A percentile compares a stretch with the other conserved stretches of the same genome.
Evolutionary conservation across 2,797 vertebrate genomes (phyloP).

Genomic region (Myiotriccus ornatus): DNA sequence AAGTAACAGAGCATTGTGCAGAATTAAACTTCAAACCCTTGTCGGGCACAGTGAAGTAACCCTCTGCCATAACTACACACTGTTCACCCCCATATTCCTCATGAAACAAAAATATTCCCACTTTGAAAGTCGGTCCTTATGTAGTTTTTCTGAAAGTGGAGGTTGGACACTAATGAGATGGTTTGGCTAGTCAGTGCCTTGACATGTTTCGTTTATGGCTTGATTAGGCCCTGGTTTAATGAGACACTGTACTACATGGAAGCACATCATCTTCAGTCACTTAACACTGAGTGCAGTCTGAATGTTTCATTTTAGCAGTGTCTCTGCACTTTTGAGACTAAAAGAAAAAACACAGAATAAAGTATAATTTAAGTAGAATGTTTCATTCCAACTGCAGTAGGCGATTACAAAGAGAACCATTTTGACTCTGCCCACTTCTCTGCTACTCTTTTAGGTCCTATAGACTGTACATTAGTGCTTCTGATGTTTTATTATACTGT

Average conservation of each 20-base stretch:
- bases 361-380: slow-evolving; percentile 12
- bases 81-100: neutral
- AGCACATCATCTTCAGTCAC: slow-evolving; percentile 14
- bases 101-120: neutral
- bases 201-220: slow-evolving; percentile 34
- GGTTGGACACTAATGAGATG: neutral
- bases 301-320: slow-evolving; percentile 3
- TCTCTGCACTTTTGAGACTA: neutral
- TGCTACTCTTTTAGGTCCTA: neutral
- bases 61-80: neutral
- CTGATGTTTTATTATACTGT: slow-evolving; percentile 31
- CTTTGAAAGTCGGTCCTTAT: neutral
- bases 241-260: neutral
- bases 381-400: slow-evolving; percentile 29
- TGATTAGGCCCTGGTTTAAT: slow-evolving; percentile 51
- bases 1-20: neutral
- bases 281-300: neutral
- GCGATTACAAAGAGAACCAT: slow-evolving; percentile 50
- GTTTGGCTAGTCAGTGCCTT: neutral
- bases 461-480: neutral
- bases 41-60: neutral
- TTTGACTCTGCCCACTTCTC: slow-evolving; percentile 47
- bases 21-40: neutral
- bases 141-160: neutral
- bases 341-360: neutral